Evolutionary conservation across 2,797 vertebrate genomes (phyloP).

Genomic region (Bucorvus abyssinicus): DNA sequence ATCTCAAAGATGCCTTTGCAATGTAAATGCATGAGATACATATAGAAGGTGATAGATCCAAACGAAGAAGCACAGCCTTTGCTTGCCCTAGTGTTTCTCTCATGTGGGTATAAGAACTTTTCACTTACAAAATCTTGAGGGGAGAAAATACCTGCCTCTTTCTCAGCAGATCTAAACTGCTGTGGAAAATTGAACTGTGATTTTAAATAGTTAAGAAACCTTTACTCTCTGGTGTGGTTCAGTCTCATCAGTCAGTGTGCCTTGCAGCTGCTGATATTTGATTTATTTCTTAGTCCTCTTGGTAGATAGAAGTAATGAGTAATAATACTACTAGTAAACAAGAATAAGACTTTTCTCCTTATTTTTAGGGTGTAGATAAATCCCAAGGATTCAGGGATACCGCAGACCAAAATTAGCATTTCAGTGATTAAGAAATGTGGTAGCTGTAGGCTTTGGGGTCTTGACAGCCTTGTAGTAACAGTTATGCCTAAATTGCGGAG

Average conservation of each 20-base stretch:
- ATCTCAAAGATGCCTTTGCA: conserved; percentile 16
- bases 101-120: not conserved
- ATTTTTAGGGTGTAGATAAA: not conserved
- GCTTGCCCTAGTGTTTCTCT: not conserved
- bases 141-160: not conserved
- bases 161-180: not conserved
- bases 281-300: not conserved
- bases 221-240: not conserved
- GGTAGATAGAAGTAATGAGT: not conserved
- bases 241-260: not conserved
- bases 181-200: not conserved
- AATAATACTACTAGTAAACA: not conserved
- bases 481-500: not conserved
- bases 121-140: not conserved
- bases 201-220: not conserved
- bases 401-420: not conserved
- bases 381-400: not conserved
- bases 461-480: not conserved
- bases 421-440: not conserved
- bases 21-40: not conserved
- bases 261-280: not conserved
- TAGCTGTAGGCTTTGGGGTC: not conserved
- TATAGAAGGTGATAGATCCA: not conserved
- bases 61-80: not conserved
- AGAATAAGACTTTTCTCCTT: not conserved